Conservation (phyloP, 2,797 vertebrate genomes). For the Lacerta agilis region DNA sequence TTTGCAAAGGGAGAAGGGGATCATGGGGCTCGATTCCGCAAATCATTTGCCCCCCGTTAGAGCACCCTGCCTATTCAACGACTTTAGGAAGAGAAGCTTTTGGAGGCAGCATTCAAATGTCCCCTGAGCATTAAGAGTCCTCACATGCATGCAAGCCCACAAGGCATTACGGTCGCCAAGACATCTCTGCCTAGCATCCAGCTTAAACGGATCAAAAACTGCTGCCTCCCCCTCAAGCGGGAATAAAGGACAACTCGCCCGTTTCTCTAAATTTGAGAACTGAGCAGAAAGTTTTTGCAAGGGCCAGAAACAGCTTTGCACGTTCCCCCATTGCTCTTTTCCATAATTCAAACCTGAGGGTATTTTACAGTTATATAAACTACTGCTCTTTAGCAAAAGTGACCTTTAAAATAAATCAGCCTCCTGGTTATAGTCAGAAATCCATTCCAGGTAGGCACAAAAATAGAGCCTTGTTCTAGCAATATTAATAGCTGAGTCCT, state of each 20-base stretch:
- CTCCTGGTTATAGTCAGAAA: conserved; percentile 34
- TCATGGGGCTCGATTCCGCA: neutral
- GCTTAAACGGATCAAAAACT: conserved; percentile 64
- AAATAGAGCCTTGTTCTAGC: conserved; percentile 5
- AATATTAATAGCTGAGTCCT: neutral
- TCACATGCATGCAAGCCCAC: neutral
- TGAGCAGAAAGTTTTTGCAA: conserved; percentile 42
- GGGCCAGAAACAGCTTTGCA: conserved; percentile 56
- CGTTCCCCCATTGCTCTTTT: conserved; percentile 19
- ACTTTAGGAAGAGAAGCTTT: conserved; percentile 19
- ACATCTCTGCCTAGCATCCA: conserved; percentile 53
- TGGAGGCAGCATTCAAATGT: conserved; percentile 34
- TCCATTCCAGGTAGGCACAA: conserved; percentile 37
- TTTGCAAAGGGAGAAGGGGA: neutral
- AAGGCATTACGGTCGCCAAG: conserved; percentile 58
- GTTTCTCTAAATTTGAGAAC: conserved; percentile 54
- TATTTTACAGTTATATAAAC: conserved; percentile 52
- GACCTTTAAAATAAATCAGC: conserved; percentile 51
- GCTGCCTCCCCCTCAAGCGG: conserved; percentile 45
- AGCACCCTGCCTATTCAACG: neutral
- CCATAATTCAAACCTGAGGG: conserved; percentile 50
- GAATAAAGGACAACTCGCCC: conserved; percentile 44
- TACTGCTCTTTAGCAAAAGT: conserved; percentile 56
- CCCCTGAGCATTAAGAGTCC: conserved; percentile 52
- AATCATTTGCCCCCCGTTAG: neutral